Base-by-base conservation (phyloP, 1,140 invertebrate species). In the Cotesia typhae region DNA sequence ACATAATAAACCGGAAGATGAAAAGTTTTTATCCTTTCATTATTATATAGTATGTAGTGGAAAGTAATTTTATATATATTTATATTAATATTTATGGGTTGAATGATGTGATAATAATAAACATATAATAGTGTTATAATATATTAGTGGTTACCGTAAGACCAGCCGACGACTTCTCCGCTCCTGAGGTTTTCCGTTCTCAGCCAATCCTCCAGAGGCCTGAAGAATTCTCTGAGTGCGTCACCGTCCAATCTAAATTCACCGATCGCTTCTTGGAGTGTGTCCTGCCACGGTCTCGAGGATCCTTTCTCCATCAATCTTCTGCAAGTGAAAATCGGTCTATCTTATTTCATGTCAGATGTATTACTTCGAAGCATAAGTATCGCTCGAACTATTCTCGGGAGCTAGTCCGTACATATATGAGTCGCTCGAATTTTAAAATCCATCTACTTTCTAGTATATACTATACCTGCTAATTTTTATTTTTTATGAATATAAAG, bases 181-280 rank as follows among this genome's bases (percentile, higher is more conserved):
- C 92, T 95, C 66, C 93, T 87, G 0, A 94, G 84, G 81, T 94
- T 94, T 80, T 97, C 94, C 75, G 91, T 91, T 52, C 92, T 89
- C 64, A 98, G 87, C 95, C 95, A 98, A 28, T 96, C 92, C 78
- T 94, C 92, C 4, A 99, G 88, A 0, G 97, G 97, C 14, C 91
- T 88, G 89, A 98, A 99, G 85, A 97, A 99, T 79, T 98, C 94
- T 59, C 95, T 84, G n/a, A 99, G 83, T 0, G 96, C 94, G 41
- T 89, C 89, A 12, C 95, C 94, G 80, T 94, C 93, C 60, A 98
- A 87, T 60, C 92, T 89, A 9, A 88, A 88, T 79, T 95, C 93
- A 9, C 94, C 94, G 0, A 93, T 94, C 0, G 95, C 90, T 74
- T 93, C 91, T 74, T 92, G 89, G 55, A 99, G 87, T 0, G 93